Evolutionary conservation across 2,888 invertebrate species (phyloP), one percentile per base, ranked within the genome.

Genomic region (Cryptus armator): DNA sequence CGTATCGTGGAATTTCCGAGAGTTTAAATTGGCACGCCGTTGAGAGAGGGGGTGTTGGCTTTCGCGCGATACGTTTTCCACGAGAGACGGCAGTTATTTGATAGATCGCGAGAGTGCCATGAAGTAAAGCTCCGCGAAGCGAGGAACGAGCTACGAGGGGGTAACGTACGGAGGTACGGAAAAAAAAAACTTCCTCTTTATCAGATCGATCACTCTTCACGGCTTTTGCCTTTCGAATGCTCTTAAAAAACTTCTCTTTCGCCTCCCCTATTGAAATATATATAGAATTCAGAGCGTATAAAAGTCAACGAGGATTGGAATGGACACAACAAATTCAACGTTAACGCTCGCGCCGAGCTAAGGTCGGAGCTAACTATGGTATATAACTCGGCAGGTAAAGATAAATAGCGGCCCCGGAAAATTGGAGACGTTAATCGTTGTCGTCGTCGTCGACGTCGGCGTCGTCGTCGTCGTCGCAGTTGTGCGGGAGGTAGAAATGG

Each of bases 371-470:
- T 53, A 19, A 53, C 53, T 19, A 19, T 19, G 53, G 37, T 37
- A 19, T 62, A 44, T 29, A 51, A 44, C 32, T 44, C 56, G 53
- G 46, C 32, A 70, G 78, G 68, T 67, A 51, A 53, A 53, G 51
- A 72, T 78, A 71, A 79, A 71, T 79, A 71, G 37, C n/a, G 53
- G 32, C 19, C 37, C 14, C 16, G 72, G 72, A 72, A 80, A 53
- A 72, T 66, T 44, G 66, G 64, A 64, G 43, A 80, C 66, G 72
- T 72, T 80, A 72, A 80, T 80, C 72, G 72, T 67, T 14, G 71
- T 79, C 71, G 51, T 71, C 51, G 48, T 64, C 64, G 75, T 62
- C 48, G 59, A 14, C 37, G 29, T 37, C 64, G 14, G 0, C 24
- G 19, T 14, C 59, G 24, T 24, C 48, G n/a, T 37, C 7, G 37